Evolutionary conservation across 1,140 invertebrate genomes (phyloP), one percentile per base, ranked within the genome.

Genomic region (Lepidurus packardi): DNA sequence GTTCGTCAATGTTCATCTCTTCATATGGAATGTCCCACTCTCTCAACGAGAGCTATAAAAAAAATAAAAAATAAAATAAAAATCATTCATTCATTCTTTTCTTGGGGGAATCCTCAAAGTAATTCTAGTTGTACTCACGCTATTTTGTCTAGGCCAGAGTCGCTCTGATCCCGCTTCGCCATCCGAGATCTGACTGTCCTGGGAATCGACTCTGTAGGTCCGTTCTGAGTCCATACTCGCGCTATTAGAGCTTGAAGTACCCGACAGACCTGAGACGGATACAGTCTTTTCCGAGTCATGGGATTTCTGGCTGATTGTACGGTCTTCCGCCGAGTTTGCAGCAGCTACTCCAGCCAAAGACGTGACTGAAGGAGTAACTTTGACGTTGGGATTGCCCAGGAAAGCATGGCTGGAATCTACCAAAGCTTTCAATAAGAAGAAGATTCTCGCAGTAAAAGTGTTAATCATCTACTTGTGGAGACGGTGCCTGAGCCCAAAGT

Each of bases 1-100:
- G 87, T 80, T 98, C 95, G 74, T 91, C 90, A 82, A 97, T 89
- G 81, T 91, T 91, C 74, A 99, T 84, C 86, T 98, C 96, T 83
- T 96, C 94, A 87, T 91, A 98, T 74, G 96, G 95, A 85, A 99
- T 98, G 86, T 98, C 96, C 97, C 96, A 98, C 85, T 98, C 96
- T 83, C 95, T 90, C 86, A 97, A 91, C 7, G 95, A 97, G 80
- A 98, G 85, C 91, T 92, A 83, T 11, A 81, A 81, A 45, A 75
- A 78, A 79, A 79, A 78, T 1, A 24, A 9, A 47, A 76, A 73
- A 73, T 10, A 73, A 45, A 41, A 42, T 44, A 73, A 8, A 74
- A 73, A 25, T 1, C 25, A 25, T 25, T 25, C 1, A 25, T 25
- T 25, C 25, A 41, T 7, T 42, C 9, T 24, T 1, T 74, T n/a